Evolutionary conservation across 35 echinoderm and acorn worm genomes (phyloP).

Genomic region (Apostichopus californicus): DNA sequence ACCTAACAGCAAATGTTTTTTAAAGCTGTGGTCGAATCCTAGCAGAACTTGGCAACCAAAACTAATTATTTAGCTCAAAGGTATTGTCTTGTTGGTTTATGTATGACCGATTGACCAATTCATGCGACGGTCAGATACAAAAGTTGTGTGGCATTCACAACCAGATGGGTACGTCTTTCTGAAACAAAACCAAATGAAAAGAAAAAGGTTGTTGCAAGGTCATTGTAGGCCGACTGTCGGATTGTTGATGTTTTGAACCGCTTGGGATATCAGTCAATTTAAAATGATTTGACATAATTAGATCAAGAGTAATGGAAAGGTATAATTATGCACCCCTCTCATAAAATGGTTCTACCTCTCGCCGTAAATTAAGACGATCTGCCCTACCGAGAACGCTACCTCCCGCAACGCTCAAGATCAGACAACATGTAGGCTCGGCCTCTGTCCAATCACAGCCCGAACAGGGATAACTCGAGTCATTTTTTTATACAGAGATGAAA

Average conservation of each 20-base stretch:
- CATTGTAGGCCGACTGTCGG: neutral
- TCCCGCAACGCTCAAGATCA: neutral
- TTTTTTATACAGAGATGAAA: neutral
- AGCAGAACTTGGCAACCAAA: no score
- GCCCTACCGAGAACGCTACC: neutral
- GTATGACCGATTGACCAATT: no score
- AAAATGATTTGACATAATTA: slow-evolving; percentile 16
- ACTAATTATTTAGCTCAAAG: no score
- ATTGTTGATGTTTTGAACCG: neutral
- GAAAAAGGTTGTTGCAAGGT: neutral
- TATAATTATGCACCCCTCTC: neutral
- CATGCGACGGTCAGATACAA: no score
- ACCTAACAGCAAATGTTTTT: no score
- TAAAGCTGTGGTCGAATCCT: no score
- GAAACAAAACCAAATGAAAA: no score
- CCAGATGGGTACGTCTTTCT: no score
- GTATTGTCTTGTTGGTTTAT: no score
- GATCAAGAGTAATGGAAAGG: slow-evolving; percentile 1
- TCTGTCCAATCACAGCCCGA: neutral
- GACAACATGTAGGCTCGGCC: neutral
- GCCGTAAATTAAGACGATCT: neutral
- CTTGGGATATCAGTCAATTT: neutral
- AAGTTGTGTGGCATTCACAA: no score
- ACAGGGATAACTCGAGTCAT: neutral
- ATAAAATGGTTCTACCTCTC: neutral